phyloP scores from a whole-genome alignment of 30 jellyfish, hydroid and myxozoan genomes.

The Aurelia sp. region DNA sequence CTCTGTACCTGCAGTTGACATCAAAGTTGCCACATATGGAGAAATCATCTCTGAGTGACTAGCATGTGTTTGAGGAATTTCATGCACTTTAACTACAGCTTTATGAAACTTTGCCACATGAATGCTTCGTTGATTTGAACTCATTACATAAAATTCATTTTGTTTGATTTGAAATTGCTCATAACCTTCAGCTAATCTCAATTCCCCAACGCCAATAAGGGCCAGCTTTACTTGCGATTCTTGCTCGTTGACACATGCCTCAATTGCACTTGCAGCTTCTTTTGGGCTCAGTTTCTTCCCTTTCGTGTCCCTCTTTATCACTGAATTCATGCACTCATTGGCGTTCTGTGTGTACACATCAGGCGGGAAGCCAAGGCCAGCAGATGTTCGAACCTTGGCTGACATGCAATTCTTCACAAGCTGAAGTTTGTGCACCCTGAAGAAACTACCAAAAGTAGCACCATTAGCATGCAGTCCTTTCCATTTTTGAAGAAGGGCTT shows the following conservation, averaged over 20 bases:
- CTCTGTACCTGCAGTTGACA: too few relatives aligned
- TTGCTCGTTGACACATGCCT: slow-evolving; percentile 4
- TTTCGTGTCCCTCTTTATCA: slow-evolving; percentile 6
- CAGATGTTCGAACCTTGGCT: not conserved
- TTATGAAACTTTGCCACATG: not conserved
- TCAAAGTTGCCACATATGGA: not conserved
- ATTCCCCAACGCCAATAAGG: slow-evolving; percentile 18
- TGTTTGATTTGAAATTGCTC: not conserved
- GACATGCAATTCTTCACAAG: slow-evolving; percentile 4
- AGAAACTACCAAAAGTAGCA: not conserved
- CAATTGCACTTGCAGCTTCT: slow-evolving; percentile 14
- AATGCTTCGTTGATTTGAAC: not conserved
- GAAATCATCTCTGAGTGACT: not conserved
- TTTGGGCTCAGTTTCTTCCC: slow-evolving; percentile 11
- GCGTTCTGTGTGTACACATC: slow-evolving; percentile 41
- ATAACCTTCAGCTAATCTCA: not conserved
- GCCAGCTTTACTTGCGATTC: not conserved
- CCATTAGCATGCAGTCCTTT: not conserved
- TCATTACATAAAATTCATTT: not conserved
- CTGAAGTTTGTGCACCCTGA: slow-evolving; percentile 6
- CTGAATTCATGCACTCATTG: slow-evolving; percentile 4
- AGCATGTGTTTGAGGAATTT: not conserved
- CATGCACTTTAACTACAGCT: not conserved
- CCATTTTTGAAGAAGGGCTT: not conserved
- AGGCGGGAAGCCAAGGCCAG: slow-evolving; percentile 21